Evolutionary conservation across 2,888 invertebrate genomes (phyloP).

Genomic region (Alentia gelatinosa): DNA sequence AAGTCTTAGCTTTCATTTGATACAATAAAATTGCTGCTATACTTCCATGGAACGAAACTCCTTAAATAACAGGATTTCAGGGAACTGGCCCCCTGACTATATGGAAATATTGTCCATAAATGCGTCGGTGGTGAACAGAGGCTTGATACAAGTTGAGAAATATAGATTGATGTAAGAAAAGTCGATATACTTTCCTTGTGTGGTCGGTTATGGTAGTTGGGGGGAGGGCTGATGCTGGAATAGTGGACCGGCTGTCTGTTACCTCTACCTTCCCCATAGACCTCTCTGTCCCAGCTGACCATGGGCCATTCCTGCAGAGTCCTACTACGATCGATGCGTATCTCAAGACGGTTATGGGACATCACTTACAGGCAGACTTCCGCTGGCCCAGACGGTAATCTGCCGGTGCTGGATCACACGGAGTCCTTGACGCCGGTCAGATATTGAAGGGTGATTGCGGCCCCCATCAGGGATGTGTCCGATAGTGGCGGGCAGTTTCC

Average conservation of each 20-base stretch:
- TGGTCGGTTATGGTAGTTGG: too few relatives aligned
- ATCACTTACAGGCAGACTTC: background rate
- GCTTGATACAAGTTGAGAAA: too few relatives aligned
- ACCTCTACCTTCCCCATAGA: background rate
- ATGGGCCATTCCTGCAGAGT: background rate
- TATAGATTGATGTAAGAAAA: too few relatives aligned
- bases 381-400: background rate
- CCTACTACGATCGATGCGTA: background rate
- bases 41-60: too few relatives aligned
- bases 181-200: too few relatives aligned
- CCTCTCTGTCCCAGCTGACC: background rate
- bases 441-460: background rate
- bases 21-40: too few relatives aligned
- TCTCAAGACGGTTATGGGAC: conserved; percentile 33
- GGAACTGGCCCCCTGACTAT: too few relatives aligned
- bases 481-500: background rate
- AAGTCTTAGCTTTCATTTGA: too few relatives aligned
- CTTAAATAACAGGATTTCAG: too few relatives aligned
- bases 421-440: background rate
- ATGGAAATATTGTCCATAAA: too few relatives aligned
- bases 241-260: background rate
- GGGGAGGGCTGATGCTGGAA: background rate
- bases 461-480: background rate
- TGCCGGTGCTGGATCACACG: background rate
- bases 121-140: too few relatives aligned